A percentile compares a stretch with the other conserved stretches of the same genome.
Evolutionary conservation across 2,797 vertebrate species (phyloP).

Genomic region (Trachops cirrhosus): DNA sequence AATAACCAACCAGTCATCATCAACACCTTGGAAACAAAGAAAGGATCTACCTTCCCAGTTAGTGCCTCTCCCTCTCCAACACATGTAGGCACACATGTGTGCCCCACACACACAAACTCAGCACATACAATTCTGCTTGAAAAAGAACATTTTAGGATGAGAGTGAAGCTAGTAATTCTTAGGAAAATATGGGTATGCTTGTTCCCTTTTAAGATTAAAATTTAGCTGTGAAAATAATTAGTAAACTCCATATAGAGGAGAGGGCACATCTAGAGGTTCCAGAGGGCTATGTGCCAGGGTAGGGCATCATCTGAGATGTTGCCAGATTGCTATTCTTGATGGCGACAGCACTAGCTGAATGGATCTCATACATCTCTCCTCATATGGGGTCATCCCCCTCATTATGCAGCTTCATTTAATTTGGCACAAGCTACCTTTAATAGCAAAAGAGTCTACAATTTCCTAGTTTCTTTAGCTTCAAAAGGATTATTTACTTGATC

Average conservation of each 20-base stretch:
- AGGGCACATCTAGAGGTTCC: neutral
- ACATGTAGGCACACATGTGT: neutral
- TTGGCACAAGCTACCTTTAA: conserved; percentile 15
- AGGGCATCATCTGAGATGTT: neutral
- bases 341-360: neutral
- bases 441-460: neutral
- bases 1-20: neutral
- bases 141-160: neutral
- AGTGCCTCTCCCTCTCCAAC: neutral
- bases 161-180: neutral
- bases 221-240: neutral
- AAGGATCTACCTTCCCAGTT: neutral
- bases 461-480: neutral
- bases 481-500: conserved; percentile 16
- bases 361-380: neutral
- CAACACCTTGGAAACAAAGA: neutral
- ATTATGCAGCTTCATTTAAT: neutral
- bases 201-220: conserved; percentile 17
- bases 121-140: neutral
- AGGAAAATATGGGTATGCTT: neutral
- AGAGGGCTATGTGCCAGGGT: neutral
- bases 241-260: neutral
- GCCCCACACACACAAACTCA: neutral
- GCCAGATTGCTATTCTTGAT: neutral
- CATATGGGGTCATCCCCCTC: neutral